Base-by-base conservation (phyloP, 1,140 invertebrate genomes). In the Drosophila kepulauana region DNA sequence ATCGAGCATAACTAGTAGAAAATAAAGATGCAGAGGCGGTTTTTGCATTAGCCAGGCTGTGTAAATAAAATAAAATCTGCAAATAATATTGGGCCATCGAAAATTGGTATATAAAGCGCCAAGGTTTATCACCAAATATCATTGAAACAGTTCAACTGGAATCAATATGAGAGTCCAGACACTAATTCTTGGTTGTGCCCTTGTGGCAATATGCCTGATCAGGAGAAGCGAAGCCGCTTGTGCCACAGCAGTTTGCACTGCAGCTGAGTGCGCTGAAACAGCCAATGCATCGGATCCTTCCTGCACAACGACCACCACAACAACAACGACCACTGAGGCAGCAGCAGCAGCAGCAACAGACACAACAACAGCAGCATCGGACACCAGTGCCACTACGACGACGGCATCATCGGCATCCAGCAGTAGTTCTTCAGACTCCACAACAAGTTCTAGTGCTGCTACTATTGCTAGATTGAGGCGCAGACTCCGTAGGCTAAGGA, bases 101-200 rank as follows among this genome's bases (percentile, higher is more conserved):
- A 25, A 25, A 25, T 25, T 25, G 20, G 20, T 25, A 25, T 25
- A 25, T 25, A 25, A 25, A 4, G 20, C 20, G 3, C 3, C 3
- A 25, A 4, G 20, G 20, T 3, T 25, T 25, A 25, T 25, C 20
- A 25, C 3, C 20, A 25, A 25, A 25, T 25, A 25, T 25, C 20
- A 38, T 38, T 38, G 35, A 8, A 58, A n/a, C 28, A 54, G 15
- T 46, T 16, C 30, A 49, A 49, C 59, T 35, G 25, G 8, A 11
- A n/a, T 15, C 48, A 51, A 52, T 25, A 65, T 65, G 62, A 41
- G 49, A 54, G 13, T 63, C 30, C 61, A 63, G n/a, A 63, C 30
- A 7, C 28, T 64, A 6, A 52, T 64, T 10, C 30, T 64, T 13
- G 13, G 33, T 7, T 52, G 48, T 30, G 48, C 35, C 35, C 6